These are phyloP conservation scores for Metridium senile DNA, from an alignment of 92 coral and sea anemone species.

Conservation along the genomic window DNA sequence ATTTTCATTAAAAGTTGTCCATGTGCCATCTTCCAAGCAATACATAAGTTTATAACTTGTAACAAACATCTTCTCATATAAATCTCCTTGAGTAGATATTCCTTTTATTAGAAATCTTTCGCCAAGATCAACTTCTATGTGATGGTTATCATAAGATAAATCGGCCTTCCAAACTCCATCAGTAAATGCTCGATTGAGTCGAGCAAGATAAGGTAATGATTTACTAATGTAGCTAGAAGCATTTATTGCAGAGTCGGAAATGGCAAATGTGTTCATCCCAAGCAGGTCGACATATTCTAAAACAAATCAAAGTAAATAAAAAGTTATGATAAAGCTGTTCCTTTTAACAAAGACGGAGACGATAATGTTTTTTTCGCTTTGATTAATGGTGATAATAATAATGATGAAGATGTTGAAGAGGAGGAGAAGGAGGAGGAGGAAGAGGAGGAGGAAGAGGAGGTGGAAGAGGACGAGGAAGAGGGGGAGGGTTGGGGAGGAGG, in stretches of 20 bases:
- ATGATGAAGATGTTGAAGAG: too few species aligned
- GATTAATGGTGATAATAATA: too few species aligned
- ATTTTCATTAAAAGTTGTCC: slow-evolving; percentile 25
- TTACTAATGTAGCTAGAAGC: slow-evolving; percentile 6
- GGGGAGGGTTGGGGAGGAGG: too few species aligned
- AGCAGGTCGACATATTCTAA: slow-evolving; percentile 56
- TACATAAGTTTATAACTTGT: slow-evolving; percentile 40
- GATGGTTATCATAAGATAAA: slow-evolving; percentile 17
- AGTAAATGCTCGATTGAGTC: slow-evolving; percentile 29
- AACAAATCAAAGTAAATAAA: neutral
- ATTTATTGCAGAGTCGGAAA: slow-evolving; percentile 32
- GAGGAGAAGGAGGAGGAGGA: too few species aligned
- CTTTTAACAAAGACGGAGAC: too few species aligned
- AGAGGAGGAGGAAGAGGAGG: too few species aligned
- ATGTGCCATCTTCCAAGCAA: slow-evolving; percentile 7
- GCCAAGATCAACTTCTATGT: slow-evolving; percentile 62
- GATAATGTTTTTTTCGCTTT: too few species aligned
- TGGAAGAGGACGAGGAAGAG: too few species aligned
- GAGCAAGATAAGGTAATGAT: slow-evolving; percentile 31
- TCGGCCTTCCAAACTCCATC: slow-evolving; percentile 65
- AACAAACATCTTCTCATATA: slow-evolving; percentile 16
- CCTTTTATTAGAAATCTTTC: slow-evolving; percentile 30
- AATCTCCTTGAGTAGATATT: slow-evolving; percentile 62
- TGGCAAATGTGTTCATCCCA: slow-evolving; percentile 40
- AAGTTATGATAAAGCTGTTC: too few species aligned